Evolutionary conservation across 2,797 vertebrate genomes (phyloP).

Genomic region (Australoheros facetus): DNA sequence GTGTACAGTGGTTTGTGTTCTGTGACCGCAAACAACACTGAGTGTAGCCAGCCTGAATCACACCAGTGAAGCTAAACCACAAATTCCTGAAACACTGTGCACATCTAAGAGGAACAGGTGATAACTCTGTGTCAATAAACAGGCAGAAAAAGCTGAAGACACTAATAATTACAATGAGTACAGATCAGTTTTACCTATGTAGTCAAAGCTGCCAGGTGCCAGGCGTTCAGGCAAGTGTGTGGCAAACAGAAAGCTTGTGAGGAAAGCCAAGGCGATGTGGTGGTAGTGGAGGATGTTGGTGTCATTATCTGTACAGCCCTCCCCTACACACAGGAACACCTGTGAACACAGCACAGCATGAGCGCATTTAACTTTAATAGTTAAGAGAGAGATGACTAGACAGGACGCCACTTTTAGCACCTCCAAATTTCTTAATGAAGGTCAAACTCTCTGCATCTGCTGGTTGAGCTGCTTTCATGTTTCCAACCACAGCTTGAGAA

Average conservation of each 20-base stretch:
- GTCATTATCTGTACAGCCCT: conserved; percentile 77
- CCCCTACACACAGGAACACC: conserved; percentile 82
- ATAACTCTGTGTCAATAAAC: background rate
- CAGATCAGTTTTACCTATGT: conserved; percentile 80
- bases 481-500: background rate
- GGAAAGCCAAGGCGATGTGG: conserved; percentile 85
- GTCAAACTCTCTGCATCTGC: background rate
- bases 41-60: background rate
- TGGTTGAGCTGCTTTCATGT: background rate
- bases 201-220: conserved; percentile 91
- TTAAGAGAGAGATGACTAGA: background rate
- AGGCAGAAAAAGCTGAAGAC: background rate
- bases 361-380: background rate
- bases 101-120: background rate
- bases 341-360: conserved; percentile 57
- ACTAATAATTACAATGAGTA: background rate
- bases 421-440: background rate
- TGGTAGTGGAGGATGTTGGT: conserved; percentile 82
- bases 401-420: background rate
- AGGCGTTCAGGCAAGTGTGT: conserved; percentile 91
- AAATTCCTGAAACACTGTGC: background rate
- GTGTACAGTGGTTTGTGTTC: background rate
- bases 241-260: conserved; percentile 89
- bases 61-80: background rate
- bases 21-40: background rate